A percentile compares a stretch with the other conserved stretches of the same genome.
These are phyloP conservation scores for Enhydra lutris DNA, from an alignment of 2,113 vertebrate species.

Conservation along the genomic window DNA sequence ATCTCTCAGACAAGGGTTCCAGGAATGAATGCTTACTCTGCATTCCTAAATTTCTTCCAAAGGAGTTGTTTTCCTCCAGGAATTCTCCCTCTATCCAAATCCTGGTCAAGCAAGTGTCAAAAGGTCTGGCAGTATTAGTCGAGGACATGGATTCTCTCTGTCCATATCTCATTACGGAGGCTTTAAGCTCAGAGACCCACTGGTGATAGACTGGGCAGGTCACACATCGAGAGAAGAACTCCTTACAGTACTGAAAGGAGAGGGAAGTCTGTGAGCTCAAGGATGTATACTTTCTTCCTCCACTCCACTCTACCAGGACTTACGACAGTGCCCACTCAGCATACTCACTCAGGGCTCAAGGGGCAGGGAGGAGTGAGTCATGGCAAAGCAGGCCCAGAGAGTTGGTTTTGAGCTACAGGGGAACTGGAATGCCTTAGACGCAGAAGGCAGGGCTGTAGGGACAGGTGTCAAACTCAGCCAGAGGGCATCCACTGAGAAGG, in stretches of 20 bases:
- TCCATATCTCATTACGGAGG: conserved; percentile 23
- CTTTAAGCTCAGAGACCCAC: conserved; percentile 59
- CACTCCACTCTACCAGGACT: background rate
- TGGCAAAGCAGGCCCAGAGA: background rate
- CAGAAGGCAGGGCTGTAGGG: background rate
- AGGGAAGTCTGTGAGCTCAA: background rate
- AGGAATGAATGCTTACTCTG: conserved; percentile 38
- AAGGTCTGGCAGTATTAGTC: background rate
- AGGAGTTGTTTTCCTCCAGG: background rate
- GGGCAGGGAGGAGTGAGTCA: background rate
- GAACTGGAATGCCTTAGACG: background rate
- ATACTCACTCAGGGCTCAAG: background rate
- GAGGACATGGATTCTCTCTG: background rate
- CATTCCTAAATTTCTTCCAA: background rate
- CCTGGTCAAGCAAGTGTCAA: background rate
- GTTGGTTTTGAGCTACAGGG: background rate
- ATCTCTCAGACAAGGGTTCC: background rate
- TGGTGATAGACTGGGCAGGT: conserved; percentile 66
- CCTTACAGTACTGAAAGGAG: conserved; percentile 55
- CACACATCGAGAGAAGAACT: conserved; percentile 64
- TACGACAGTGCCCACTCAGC: background rate
- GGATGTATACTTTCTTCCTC: background rate
- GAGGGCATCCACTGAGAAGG: background rate
- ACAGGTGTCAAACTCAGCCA: background rate
- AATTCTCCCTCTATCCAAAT: conserved; percentile 27